A percentile compares a stretch with the other conserved stretches of the same genome.
Conservation (phyloP, 1,140 invertebrate genomes). For the Zeugodacus cucurbitae region DNA sequence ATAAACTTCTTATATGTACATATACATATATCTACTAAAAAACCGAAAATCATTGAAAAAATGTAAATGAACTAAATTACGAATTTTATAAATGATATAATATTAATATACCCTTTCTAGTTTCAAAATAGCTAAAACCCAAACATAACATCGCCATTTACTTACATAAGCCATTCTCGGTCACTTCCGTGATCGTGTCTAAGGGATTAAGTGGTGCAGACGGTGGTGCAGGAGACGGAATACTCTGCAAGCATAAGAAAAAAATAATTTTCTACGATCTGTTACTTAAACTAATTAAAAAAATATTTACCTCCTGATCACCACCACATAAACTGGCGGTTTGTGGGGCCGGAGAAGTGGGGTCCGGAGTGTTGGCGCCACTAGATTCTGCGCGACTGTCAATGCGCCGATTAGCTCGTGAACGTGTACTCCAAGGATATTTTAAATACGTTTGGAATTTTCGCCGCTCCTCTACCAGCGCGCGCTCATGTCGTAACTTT, state of each 20-base stretch:
- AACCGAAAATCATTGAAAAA: too few species aligned
- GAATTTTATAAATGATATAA: too few species aligned
- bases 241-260: slow-evolving; percentile 52
- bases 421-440: slow-evolving; percentile 71
- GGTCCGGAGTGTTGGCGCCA: slow-evolving; percentile 79
- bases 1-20: too few species aligned
- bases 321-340: slow-evolving; percentile 45
- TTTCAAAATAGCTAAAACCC: too few species aligned
- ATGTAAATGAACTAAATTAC: too few species aligned
- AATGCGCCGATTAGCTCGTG: slow-evolving; percentile 71
- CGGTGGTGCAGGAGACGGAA: slow-evolving; percentile 72
- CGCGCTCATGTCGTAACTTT: slow-evolving; percentile 75
- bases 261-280: background rate
- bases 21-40: too few species aligned
- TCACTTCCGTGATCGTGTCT: slow-evolving; percentile 55
- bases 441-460: slow-evolving; percentile 80
- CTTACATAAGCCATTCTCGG: slow-evolving; percentile 36
- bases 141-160: background rate
- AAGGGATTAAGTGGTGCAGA: slow-evolving; percentile 63
- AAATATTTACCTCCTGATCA: slow-evolving; percentile 56
- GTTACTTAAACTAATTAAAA: too few species aligned
- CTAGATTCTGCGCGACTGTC: slow-evolving; percentile 78
- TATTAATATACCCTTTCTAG: too few species aligned
- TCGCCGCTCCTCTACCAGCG: slow-evolving; percentile 82
- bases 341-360: slow-evolving; percentile 63